Evolutionary conservation across 2,797 vertebrate genomes (phyloP).

Genomic region (Denticeps clupeoides): DNA sequence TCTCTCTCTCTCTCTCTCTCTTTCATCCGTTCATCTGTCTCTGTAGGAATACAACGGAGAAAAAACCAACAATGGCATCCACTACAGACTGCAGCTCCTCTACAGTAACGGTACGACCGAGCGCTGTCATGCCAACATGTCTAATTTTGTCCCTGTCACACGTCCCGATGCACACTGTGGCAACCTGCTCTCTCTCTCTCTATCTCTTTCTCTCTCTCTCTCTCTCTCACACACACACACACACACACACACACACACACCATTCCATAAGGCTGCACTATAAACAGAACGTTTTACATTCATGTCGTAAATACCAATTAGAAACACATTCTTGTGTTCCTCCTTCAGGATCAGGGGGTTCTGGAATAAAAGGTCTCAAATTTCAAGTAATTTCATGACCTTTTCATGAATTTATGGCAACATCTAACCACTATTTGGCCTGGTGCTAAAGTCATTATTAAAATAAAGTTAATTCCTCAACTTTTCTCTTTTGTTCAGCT

Average conservation of each 20-base stretch:
- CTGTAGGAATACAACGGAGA: slow-evolving; percentile 75
- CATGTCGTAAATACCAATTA: neutral
- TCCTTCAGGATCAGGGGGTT: no score
- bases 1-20: slow-evolving; percentile 2
- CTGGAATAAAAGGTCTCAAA: no score
- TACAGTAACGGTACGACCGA: slow-evolving; percentile 80
- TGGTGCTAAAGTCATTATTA: no score
- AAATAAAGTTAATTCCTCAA: no score
- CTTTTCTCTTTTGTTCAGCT: no score
- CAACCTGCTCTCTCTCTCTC: no score
- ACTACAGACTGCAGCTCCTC: slow-evolving; percentile 84
- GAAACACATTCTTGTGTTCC: no score
- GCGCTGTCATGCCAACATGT: neutral
- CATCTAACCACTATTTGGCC: no score
- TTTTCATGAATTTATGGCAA: no score
- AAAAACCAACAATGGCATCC: slow-evolving; percentile 90
- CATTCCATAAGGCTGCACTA: neutral
- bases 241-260: neutral
- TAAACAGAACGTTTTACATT: neutral
- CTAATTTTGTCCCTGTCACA: no score
- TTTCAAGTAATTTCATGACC: no score
- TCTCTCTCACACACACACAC: slow-evolving; percentile 1
- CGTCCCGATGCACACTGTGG: no score
- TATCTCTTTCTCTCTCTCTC: slow-evolving; percentile 8
- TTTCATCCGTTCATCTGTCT: neutral